phyloP scores from a whole-genome alignment of 2,888 invertebrate species.

The Empis stercorea region DNA sequence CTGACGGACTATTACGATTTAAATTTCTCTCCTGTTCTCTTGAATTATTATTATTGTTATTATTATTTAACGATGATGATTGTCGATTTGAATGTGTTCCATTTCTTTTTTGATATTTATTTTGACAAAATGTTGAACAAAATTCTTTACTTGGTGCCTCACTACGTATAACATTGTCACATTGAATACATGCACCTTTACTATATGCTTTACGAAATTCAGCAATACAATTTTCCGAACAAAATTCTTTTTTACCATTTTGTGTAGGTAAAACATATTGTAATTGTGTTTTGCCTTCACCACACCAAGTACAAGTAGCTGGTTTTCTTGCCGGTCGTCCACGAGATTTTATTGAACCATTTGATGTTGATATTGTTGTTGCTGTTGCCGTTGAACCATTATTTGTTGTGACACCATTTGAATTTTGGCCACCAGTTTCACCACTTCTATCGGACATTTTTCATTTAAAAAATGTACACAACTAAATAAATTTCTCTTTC shows the following conservation, averaged over 20 bases:
- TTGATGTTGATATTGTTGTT: background rate
- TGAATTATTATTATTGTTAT: constrained; percentile 20
- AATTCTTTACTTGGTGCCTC: constrained; percentile 66
- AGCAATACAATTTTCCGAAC: constrained; percentile 77
- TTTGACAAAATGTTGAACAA: constrained; percentile 72
- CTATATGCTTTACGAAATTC: constrained; percentile 81
- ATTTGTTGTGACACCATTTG: constrained; percentile 1
- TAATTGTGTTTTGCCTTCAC: constrained; percentile 65
- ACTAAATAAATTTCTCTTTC: too few relatives aligned
- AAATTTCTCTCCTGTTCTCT: constrained; percentile 19
- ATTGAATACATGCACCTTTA: constrained; percentile 76
- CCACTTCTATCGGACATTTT: constrained; percentile 10
- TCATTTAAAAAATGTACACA: background rate
- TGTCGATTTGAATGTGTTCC: constrained; percentile 38
- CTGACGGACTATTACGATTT: constrained; percentile 24
- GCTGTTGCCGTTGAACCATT: too few relatives aligned
- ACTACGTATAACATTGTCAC: constrained; percentile 71
- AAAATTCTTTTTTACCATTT: constrained; percentile 84
- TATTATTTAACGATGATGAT: constrained; percentile 12
- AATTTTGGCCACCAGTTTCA: constrained; percentile 6
- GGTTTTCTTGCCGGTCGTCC: constrained; percentile 69
- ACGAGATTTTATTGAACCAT: constrained; percentile 19
- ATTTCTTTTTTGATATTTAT: constrained; percentile 68
- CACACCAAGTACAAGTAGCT: constrained; percentile 67
- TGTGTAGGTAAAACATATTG: constrained; percentile 73